phyloP scores from a whole-genome alignment of 2,888 invertebrate genomes.

The Augiades crinisus region DNA sequence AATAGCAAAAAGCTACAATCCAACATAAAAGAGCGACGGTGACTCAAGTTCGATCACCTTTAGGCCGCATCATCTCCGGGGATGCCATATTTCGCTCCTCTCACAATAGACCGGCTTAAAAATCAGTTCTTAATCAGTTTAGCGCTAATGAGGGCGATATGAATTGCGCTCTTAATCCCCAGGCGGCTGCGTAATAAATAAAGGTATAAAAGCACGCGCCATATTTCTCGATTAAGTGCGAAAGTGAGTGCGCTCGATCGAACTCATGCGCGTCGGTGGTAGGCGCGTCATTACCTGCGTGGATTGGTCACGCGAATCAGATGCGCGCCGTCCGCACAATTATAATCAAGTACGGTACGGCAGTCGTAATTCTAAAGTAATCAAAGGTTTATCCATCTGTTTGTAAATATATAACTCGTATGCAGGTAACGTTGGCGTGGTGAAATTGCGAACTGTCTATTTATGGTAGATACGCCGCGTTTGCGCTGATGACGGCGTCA shows the following conservation, averaged over 20 bases:
- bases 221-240: slow-evolving; percentile 81
- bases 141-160: slow-evolving; percentile 74
- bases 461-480: slow-evolving; percentile 35
- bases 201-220: slow-evolving; percentile 75
- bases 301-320: slow-evolving; percentile 79
- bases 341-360: slow-evolving; percentile 73
- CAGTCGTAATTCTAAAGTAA: slow-evolving; percentile 78
- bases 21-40: not conserved
- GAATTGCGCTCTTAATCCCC: slow-evolving; percentile 73
- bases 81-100: slow-evolving; percentile 19
- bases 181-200: slow-evolving; percentile 66
- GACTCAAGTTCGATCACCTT: slow-evolving; percentile 9
- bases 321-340: slow-evolving; percentile 74
- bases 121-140: slow-evolving; percentile 58
- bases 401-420: slow-evolving; percentile 48
- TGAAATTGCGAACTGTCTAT: slow-evolving; percentile 41
- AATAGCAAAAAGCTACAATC: not conserved
- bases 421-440: slow-evolving; percentile 29
- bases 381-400: slow-evolving; percentile 69
- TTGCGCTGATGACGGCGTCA: slow-evolving; percentile 29
- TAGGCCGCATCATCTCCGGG: slow-evolving; percentile 1
- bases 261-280: slow-evolving; percentile 44
- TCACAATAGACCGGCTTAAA: slow-evolving; percentile 25
- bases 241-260: slow-evolving; percentile 56
- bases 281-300: slow-evolving; percentile 67